Evolutionary conservation across 53 echinoderm and acorn worm species (phyloP).

Genomic region (Henricia sp.): DNA sequence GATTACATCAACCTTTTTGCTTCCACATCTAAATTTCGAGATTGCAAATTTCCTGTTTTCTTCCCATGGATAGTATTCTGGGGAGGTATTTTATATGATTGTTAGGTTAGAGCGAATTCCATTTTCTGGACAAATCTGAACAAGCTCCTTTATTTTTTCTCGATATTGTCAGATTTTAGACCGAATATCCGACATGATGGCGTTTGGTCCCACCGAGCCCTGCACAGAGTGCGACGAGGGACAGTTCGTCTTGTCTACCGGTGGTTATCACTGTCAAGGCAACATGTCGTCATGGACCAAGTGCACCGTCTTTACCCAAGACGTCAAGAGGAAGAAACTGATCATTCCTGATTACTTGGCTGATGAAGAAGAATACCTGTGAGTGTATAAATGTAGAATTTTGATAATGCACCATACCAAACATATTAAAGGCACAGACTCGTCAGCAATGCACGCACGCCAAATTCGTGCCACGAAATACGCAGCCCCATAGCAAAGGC

Average conservation of each 20-base stretch:
- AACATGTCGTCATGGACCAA: slow-evolving; percentile 94
- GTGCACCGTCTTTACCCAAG: slow-evolving; percentile 71
- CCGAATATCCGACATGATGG: slow-evolving; percentile 82
- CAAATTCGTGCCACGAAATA: too few species aligned
- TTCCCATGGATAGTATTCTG: too few species aligned
- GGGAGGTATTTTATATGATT: too few species aligned
- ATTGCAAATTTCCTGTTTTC: too few species aligned
- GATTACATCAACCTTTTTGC: too few species aligned
- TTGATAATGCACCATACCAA: too few species aligned
- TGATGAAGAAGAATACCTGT: slow-evolving; percentile 79
- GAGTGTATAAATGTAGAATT: slow-evolving; percentile 14
- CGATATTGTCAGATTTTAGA: slow-evolving; percentile 73
- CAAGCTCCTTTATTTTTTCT: not conserved
- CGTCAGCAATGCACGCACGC: too few species aligned
- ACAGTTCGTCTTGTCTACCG: slow-evolving; percentile 68
- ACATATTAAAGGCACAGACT: too few species aligned
- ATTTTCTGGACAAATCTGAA: too few species aligned
- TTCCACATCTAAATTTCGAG: too few species aligned
- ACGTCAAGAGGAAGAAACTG: slow-evolving; percentile 66
- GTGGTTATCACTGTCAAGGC: slow-evolving; percentile 78
- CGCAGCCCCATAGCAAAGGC: too few species aligned
- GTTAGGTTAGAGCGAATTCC: too few species aligned
- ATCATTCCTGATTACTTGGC: slow-evolving; percentile 63
- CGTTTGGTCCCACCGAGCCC: slow-evolving; percentile 81
- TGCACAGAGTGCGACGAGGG: slow-evolving; percentile 86